Base-by-base conservation (phyloP, 92 coral and sea anemone species). In the Parazoanthus atlanticus region DNA sequence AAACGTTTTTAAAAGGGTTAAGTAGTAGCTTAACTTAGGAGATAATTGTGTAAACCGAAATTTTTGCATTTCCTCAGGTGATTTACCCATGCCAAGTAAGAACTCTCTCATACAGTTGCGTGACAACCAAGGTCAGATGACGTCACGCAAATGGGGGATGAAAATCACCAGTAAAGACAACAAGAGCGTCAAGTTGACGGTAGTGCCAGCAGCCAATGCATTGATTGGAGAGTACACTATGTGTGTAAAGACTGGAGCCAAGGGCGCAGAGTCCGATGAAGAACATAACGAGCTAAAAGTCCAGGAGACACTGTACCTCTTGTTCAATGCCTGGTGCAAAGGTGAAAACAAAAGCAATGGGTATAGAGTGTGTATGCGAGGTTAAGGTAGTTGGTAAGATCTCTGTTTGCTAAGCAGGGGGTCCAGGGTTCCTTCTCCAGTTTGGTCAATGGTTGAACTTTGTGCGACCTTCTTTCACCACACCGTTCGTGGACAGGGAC, bases 161-260 rank as follows among this genome's bases (percentile, higher is more conserved):
- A 6, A 10, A 25, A 25, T 77, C 33, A 41, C 64, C 47, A 31
- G 58, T 41, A 77, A 40, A 25, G 64, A 43, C n/a, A 19, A 16
- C 8, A 25, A 41, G 34, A 13, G 33, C 23, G 58, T 77, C 15
- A 29, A 41, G 21, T 26, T 40, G 32, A 41, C 81, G 21, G 81
- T 77, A 7, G 36, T 77, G 58, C 29, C 81, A 77, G n/a, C 81
- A 8, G 61, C 81, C 1, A n/a, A 26, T 26, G 81, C 81, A 5
- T 41, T 77, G 81, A 41, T 77, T 41, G 81, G 81, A 77, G 64
- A 77, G 47, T 77, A 77, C 49, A 25, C 81, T 25, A 74, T 74
- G 43, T 32, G 25, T 17, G 79, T 74, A 41, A 74, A 16, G 79
- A 33, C 79, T 17, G 47, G 5, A 31, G 8, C 36, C 25, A 74